phyloP scores from a whole-genome alignment of 2,888 invertebrate genomes.

The Stenodera caucasica region DNA sequence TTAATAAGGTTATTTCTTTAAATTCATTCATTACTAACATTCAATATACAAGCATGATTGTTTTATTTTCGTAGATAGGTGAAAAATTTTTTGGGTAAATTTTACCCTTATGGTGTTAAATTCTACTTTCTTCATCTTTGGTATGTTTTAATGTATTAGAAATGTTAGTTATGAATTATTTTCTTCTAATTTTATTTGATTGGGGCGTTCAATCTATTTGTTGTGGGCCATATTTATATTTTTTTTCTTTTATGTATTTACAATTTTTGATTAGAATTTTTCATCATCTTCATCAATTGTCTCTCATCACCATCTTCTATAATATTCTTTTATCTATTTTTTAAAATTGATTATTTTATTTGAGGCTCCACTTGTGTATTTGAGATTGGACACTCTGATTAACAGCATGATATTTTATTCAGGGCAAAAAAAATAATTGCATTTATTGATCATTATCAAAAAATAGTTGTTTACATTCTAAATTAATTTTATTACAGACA shows the following conservation, averaged over 20 bases:
- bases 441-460: background rate
- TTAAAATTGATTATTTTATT: background rate
- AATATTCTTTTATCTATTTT: background rate
- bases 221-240: background rate
- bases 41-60: constrained; percentile 12
- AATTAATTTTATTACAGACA: constrained; percentile 58
- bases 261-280: background rate
- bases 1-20: constrained; percentile 50
- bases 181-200: constrained; percentile 4
- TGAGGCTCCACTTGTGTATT: background rate
- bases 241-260: background rate
- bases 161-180: constrained; percentile 25
- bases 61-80: constrained; percentile 12
- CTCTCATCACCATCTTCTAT: background rate
- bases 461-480: background rate
- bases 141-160: constrained; percentile 13
- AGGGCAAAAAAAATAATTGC: background rate
- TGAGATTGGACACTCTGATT: background rate
- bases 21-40: constrained; percentile 30
- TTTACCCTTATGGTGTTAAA: constrained; percentile 4
- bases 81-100: background rate
- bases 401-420: constrained; percentile 1
- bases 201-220: background rate
- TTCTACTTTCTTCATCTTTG: constrained; percentile 1
- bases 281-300: background rate